Evolutionary conservation across 1,140 invertebrate species (phyloP).

Genomic region (Metopolophium dirhodum): DNA sequence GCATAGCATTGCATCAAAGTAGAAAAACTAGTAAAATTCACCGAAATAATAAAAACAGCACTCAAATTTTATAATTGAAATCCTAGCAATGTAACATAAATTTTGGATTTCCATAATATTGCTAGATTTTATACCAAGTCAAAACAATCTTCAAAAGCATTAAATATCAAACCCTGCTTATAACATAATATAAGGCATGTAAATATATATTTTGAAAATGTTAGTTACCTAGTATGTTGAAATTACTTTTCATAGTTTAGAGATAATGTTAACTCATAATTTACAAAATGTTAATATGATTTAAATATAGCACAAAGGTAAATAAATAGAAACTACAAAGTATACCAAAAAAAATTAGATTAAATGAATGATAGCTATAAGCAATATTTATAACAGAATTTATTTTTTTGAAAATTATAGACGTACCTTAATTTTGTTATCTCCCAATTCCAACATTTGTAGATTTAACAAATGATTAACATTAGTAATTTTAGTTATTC

Average conservation of each 20-base stretch:
- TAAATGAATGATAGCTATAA: background rate
- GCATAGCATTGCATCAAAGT: background rate
- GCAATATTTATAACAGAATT: slow-evolving; percentile 27
- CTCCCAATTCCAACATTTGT: slow-evolving; percentile 89
- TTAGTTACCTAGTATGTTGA: too few relatives aligned
- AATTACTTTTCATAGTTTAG: background rate
- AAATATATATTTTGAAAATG: background rate
- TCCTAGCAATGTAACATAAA: too few relatives aligned
- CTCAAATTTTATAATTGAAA: background rate
- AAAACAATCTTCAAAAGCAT: background rate
- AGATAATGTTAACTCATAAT: too few relatives aligned
- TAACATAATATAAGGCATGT: background rate
- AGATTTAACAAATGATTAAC: slow-evolving; percentile 80
- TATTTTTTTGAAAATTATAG: background rate
- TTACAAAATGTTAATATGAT: background rate
- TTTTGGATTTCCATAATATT: too few relatives aligned
- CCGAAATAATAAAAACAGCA: too few relatives aligned
- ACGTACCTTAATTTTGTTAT: slow-evolving; percentile 88
- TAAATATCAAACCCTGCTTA: background rate
- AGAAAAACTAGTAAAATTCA: background rate
- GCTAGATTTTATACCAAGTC: too few relatives aligned
- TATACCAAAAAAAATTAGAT: background rate
- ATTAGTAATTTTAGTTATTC: slow-evolving; percentile 91
- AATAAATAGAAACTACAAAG: background rate
- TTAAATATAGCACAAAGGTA: background rate